Percentiles rank a stretch among this genome's conserved stretches.
Evolutionary conservation across 2,113 vertebrate species (phyloP).

Genomic region (Shinisaurus crocodilurus): DNA sequence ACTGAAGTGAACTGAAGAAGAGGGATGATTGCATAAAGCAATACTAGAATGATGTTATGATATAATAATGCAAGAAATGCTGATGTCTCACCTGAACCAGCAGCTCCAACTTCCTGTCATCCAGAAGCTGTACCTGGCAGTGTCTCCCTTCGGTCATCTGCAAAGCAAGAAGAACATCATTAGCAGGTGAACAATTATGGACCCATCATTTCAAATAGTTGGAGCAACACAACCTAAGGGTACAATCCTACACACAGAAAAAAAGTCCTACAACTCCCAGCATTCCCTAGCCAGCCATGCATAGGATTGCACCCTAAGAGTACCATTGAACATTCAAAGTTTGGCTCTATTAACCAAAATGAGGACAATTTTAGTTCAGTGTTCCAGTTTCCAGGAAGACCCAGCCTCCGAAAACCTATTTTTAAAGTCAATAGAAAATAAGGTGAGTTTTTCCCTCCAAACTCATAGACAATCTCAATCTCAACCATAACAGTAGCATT

Average conservation of each 20-base stretch:
- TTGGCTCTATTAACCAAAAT: background rate
- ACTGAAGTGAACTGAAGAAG: background rate
- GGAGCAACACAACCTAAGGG: background rate
- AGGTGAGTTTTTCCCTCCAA: background rate
- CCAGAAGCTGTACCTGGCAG: conserved; percentile 93
- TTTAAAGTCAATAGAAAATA: background rate
- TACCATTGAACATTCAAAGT: background rate
- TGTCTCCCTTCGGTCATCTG: conserved; percentile 97
- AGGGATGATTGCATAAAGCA: background rate
- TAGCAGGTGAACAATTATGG: background rate
- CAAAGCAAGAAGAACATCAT: conserved; percentile 56
- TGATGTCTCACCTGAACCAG: conserved; percentile 89
- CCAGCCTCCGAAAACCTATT: background rate
- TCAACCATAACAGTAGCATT: background rate
- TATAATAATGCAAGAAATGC: background rate
- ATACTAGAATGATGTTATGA: background rate
- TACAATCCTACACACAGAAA: background rate
- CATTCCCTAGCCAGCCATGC: too few species aligned
- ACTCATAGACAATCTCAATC: background rate
- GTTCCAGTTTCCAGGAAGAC: conserved; percentile 12
- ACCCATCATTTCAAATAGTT: fast-evolving
- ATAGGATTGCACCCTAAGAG: background rate
- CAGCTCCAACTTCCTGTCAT: conserved; percentile 93
- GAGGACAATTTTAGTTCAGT: background rate
- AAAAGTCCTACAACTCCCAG: background rate